Percentiles rank a stretch among this genome's conserved stretches.
phyloP scores from a whole-genome alignment of 1,140 invertebrate species.

The Drosophila bipectinata region DNA sequence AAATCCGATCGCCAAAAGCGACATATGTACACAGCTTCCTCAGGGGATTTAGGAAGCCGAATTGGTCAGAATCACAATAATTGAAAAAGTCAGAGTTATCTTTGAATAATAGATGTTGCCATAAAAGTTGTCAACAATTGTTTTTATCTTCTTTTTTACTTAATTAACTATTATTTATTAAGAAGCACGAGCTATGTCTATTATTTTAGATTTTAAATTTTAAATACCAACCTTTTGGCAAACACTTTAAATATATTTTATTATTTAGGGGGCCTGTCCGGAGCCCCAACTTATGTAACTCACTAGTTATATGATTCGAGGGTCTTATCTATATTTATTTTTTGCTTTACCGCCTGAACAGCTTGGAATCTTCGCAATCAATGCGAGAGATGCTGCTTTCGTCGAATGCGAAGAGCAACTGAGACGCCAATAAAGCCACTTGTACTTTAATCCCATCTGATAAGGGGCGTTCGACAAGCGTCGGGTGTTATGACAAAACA shows the following conservation, averaged over 20 bases:
- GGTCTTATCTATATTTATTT: background rate
- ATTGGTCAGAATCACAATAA: background rate
- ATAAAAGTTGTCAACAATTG: background rate
- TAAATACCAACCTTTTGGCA: too few relatives aligned
- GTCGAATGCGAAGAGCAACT: background rate
- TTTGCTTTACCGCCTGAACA: constrained; percentile 11
- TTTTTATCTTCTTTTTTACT: background rate
- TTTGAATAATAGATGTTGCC: too few relatives aligned
- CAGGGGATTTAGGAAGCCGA: background rate
- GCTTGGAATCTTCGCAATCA: constrained; percentile 15
- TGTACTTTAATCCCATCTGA: constrained; percentile 45
- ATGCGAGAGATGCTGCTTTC: constrained; percentile 3
- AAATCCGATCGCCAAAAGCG: constrained; percentile 37
- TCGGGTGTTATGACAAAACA: constrained; percentile 9
- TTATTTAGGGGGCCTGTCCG: background rate
- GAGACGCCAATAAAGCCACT: constrained; percentile 15
- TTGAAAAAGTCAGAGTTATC: background rate
- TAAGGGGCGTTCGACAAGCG: constrained; percentile 32
- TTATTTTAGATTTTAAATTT: too few relatives aligned
- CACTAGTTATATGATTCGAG: background rate
- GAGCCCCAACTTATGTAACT: background rate
- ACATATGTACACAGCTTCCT: background rate
- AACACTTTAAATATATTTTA: background rate
- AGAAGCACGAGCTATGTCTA: background rate
- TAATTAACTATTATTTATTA: background rate